Base-by-base conservation (phyloP, 1,140 invertebrate genomes). In the Papilio xuthus region DNA sequence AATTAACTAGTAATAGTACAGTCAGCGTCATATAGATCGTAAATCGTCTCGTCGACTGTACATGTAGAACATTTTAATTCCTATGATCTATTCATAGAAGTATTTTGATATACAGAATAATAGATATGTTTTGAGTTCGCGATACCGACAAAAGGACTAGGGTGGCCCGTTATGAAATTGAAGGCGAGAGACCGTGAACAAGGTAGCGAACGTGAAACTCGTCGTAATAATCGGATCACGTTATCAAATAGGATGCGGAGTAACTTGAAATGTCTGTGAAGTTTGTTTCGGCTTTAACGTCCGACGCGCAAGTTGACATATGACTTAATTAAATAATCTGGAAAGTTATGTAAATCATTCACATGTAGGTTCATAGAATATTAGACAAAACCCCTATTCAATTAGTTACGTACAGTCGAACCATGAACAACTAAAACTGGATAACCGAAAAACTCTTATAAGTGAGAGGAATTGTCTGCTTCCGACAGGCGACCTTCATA, bases 181-280 rank as follows among this genome's bases (percentile, higher is more conserved):
- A 28, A 67, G 23, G 60, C 60, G 26, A 32, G 26, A 67, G 12
- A 28, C 26, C 10, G 23, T 67, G 4, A 26, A 60, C 23, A 60
- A 28, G 2, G 26, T 60, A 12, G 56, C 20, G 8, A 32, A 67
- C 2, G 23, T 12, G 56, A 20, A 60, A 67, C 60, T 67, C 23
- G 26, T 28, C 60, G 60, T 67, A 67, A 67, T 67, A 67, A 67
- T 67, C 60, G 60, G 60, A 67, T 67, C 60, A 67, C 60, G 60
- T 63, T 26, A 63, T 63, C 60, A 63, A 63, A 28, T 63, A 63
- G 26, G 60, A 63, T 63, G 60, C 12, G 13, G 26, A 26, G 26
- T 67, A 67, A 67, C 60, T 67, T 67, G 60, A 26, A 67, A 67
- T 28, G 60, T 67, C 60, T 67, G 60, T 32, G 1, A 67, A 67